Evolutionary conservation across 2,113 vertebrate species (phyloP).

Genomic region (Rhinolophus ferrumequinum): DNA sequence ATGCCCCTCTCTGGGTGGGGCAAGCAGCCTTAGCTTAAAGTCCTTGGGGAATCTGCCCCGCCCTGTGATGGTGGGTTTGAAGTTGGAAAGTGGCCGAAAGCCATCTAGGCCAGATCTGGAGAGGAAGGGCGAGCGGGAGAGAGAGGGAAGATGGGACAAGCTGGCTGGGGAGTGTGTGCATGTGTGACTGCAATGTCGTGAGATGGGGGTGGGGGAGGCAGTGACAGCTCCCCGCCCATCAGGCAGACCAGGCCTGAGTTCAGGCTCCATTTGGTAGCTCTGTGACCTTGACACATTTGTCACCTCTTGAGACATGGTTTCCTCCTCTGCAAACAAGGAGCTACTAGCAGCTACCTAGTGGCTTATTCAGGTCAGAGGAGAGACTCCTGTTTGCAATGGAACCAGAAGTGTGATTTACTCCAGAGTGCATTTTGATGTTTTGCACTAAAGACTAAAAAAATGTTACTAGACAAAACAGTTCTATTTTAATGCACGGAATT

Average conservation of each 20-base stretch:
- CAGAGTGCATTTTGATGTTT: neutral
- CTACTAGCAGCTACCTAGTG: neutral
- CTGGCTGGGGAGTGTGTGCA: neutral
- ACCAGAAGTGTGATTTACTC: neutral
- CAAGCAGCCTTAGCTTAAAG: neutral
- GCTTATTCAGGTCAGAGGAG: neutral
- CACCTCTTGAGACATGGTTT: no score
- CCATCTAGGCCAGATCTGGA: neutral
- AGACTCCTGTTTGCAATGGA: neutral
- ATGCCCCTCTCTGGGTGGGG: neutral
- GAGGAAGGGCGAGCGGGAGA: neutral
- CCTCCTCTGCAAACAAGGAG: neutral
- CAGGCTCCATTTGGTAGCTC: neutral
- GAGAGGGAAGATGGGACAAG: neutral
- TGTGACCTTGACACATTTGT: neutral
- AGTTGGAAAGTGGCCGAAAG: neutral
- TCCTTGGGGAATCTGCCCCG: neutral
- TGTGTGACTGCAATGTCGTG: neutral
- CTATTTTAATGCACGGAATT: neutral
- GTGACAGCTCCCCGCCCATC: accelerated
- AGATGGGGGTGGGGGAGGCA: neutral
- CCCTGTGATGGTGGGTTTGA: neutral
- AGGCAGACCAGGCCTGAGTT: neutral
- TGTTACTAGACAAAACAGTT: constrained; percentile 15
- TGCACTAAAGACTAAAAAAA: neutral